phyloP scores from a whole-genome alignment of 2,888 invertebrate genomes.

The Diachrysia chrysitis region DNA sequence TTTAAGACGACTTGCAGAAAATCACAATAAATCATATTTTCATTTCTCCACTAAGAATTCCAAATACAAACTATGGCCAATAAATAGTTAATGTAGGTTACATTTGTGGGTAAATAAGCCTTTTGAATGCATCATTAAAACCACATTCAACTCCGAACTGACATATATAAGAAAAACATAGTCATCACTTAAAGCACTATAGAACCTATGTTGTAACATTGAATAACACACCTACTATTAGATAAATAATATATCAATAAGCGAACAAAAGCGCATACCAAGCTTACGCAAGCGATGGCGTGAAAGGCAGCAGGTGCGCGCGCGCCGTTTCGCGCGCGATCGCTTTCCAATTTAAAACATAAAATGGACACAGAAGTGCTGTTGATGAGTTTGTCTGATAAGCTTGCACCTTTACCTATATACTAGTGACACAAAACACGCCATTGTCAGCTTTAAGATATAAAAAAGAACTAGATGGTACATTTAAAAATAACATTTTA shows the following conservation, averaged over 20 bases:
- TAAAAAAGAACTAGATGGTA: too few species aligned
- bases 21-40: too few species aligned
- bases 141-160: background rate
- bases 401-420: background rate
- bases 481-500: too few species aligned
- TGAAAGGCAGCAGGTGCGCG: slow-evolving; percentile 65
- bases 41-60: too few species aligned
- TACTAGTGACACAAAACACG: too few species aligned
- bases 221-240: slow-evolving; percentile 42
- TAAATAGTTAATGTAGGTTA: too few species aligned
- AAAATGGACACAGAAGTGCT: slow-evolving; percentile 41
- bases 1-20: too few species aligned
- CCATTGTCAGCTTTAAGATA: too few species aligned
- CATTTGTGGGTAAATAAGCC: too few species aligned
- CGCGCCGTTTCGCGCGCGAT: slow-evolving; percentile 53
- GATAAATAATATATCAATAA: slow-evolving; percentile 49
- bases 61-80: too few species aligned
- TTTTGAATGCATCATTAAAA: background rate
- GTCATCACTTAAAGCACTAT: slow-evolving; percentile 19
- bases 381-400: background rate
- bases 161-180: slow-evolving; percentile 13
- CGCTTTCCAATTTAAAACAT: slow-evolving; percentile 60
- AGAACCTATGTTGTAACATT: slow-evolving; percentile 37
- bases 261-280: slow-evolving; percentile 52
- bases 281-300: slow-evolving; percentile 55